Evolutionary conservation across 2,113 vertebrate genomes (phyloP).

Genomic region (Uria aalge): DNA sequence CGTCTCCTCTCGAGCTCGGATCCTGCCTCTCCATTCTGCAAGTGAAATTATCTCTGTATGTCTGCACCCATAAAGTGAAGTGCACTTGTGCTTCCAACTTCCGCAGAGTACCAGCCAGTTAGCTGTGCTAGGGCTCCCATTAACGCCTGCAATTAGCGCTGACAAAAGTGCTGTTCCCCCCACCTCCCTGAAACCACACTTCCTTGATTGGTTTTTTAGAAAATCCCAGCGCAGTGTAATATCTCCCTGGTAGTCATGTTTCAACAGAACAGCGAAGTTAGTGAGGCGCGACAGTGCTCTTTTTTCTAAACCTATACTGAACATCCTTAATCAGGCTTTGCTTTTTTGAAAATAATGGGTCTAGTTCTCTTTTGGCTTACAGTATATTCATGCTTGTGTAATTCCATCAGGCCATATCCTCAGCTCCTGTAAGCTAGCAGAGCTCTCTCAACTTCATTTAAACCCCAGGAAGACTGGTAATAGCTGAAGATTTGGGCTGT

Average conservation of each 20-base stretch:
- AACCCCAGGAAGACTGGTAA: slow-evolving; percentile 1
- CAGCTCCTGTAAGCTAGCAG: neutral
- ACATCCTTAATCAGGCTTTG: slow-evolving; percentile 65
- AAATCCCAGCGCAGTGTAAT: neutral
- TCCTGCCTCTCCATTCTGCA: neutral
- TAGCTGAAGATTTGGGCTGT: neutral
- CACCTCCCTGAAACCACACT: neutral
- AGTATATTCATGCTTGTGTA: slow-evolving; percentile 38
- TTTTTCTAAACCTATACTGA: slow-evolving; percentile 28
- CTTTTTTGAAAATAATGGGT: slow-evolving; percentile 60
- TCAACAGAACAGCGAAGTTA: slow-evolving; percentile 37
- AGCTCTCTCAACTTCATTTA: neutral
- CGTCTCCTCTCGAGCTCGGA: neutral
- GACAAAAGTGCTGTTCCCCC: neutral
- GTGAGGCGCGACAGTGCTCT: slow-evolving; percentile 44
- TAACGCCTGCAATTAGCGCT: slow-evolving; percentile 31
- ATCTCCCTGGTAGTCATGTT: slow-evolving; percentile 29
- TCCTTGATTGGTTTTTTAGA: slow-evolving; percentile 2
- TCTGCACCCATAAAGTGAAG: neutral
- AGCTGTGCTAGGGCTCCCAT: neutral
- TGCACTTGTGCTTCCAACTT: neutral
- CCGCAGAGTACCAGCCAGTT: neutral
- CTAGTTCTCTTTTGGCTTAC: slow-evolving; percentile 48
- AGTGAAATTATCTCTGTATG: neutral
- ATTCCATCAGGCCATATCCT: neutral